Evolutionary conservation across 2,797 vertebrate genomes (phyloP), one percentile per base, ranked within the genome.

Genomic region (Lutra lutra): DNA sequence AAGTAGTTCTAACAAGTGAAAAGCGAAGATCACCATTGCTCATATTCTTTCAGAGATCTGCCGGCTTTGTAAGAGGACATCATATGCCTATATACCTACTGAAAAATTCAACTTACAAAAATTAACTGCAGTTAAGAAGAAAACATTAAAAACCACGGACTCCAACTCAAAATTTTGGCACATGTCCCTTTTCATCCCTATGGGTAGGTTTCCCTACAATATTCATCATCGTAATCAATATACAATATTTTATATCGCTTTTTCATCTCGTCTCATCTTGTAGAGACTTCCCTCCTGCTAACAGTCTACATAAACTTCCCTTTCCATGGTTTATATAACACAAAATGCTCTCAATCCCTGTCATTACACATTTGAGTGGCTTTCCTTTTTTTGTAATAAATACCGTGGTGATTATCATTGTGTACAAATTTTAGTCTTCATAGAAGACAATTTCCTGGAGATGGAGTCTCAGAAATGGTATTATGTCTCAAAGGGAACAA

Each of bases 61-160:
- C 40, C 35, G 56, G 17, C 60, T 79, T 40, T 94, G 70, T 46
- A 4, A n/a, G 51, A 64, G 56, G 25, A 14, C 17, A 3, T 1
- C 5, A 29, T 77, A n/a, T 38, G 12, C 27, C 10, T 48, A 23
- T 9, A 1, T 0, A 20, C 43, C 70, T 68, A 14, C 54, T 8
- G 32, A 89, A 66, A 62, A 64, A 35, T 54, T 46, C 48, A 64
- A 9, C 6, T 62, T 43, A 48, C 6, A 12, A 80, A 90, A 70
- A 38, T 79, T 68, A 89, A 73, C 62, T 46, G 1, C 7, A 4
- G 5, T 9, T 75, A 79, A 87, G 40, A 64, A 62, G 40, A 75
- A 93, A 91, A 64, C 27, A 48, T 32, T 17, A 25, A 90, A 92
- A 75, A 23, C 40, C 73, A 38, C 48, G 32, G 46, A 60, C 40